phyloP scores from a whole-genome alignment of 1,140 invertebrate species.

The Heliconius melpomene region DNA sequence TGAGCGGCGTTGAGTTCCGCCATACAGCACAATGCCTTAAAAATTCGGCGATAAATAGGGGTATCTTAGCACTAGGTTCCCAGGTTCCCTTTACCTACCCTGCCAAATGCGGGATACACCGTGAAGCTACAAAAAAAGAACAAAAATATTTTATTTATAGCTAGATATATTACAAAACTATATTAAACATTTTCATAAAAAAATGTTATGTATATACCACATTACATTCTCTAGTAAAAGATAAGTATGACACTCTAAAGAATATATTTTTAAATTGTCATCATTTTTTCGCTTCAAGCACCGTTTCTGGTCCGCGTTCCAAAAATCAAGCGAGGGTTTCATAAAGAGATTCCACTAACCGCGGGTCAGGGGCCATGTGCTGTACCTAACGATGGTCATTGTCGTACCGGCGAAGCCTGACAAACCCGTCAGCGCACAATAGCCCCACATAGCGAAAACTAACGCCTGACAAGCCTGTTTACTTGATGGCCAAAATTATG shows the following conservation, averaged over 20 bases:
- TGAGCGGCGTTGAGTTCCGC: too few species aligned
- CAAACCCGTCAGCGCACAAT: constrained; percentile 37
- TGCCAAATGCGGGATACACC: too few species aligned
- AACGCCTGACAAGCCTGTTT: not conserved
- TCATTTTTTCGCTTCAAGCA: constrained; percentile 31
- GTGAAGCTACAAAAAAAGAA: too few species aligned
- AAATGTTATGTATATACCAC: not conserved
- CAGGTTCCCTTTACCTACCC: too few species aligned
- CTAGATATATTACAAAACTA: not conserved
- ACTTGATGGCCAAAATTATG: not conserved
- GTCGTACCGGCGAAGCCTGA: constrained; percentile 42
- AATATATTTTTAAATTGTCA: constrained; percentile 13
- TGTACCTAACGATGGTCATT: constrained; percentile 56
- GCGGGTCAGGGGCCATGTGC: constrained; percentile 46
- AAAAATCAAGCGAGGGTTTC: constrained; percentile 36
- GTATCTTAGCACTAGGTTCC: too few species aligned
- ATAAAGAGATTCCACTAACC: constrained; percentile 47
- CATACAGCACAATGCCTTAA: too few species aligned
- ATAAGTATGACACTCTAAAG: not conserved
- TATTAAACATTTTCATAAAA: not conserved
- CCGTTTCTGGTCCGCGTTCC: constrained; percentile 27
- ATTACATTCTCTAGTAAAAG: not conserved
- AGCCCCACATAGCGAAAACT: constrained; percentile 15
- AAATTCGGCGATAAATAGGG: too few species aligned
- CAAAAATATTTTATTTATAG: too few species aligned